A percentile compares a stretch with the other conserved stretches of the same genome.
Evolutionary conservation across 2,888 invertebrate genomes (phyloP).

Genomic region (Cantharis nigra): DNA sequence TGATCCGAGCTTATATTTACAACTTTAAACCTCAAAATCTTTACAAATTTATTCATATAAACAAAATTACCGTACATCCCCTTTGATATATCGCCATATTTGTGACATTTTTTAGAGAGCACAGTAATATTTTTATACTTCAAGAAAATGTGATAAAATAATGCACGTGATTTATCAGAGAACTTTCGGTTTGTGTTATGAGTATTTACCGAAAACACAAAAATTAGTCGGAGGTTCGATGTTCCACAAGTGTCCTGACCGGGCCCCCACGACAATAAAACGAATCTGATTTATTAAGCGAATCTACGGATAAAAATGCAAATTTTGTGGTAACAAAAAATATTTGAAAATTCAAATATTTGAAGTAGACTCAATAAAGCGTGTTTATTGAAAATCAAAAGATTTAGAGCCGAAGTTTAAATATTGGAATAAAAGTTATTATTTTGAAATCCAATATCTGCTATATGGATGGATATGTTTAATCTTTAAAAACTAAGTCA

Average conservation of each 20-base stretch:
- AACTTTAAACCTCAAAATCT: neutral
- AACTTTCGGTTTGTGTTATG: neutral
- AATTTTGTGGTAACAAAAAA: neutral
- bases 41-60: neutral
- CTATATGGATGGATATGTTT: constrained; percentile 2
- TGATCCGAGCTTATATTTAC: neutral
- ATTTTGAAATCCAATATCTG: neutral
- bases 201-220: neutral
- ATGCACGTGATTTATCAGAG: neutral
- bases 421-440: constrained; percentile 1
- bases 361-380: neutral
- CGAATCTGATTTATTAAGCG: neutral
- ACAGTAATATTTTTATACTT: neutral
- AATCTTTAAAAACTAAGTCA: constrained; percentile 12
- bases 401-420: neutral
- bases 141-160: neutral
- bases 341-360: neutral
- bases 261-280: neutral
- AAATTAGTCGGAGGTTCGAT: neutral
- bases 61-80: neutral
- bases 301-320: neutral
- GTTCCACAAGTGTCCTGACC: neutral
- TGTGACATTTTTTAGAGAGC: neutral
- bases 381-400: neutral
- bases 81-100: neutral